Evolutionary conservation across 64 coral and sea anemone species (phyloP).

Genomic region (Platygyra sinensis): DNA sequence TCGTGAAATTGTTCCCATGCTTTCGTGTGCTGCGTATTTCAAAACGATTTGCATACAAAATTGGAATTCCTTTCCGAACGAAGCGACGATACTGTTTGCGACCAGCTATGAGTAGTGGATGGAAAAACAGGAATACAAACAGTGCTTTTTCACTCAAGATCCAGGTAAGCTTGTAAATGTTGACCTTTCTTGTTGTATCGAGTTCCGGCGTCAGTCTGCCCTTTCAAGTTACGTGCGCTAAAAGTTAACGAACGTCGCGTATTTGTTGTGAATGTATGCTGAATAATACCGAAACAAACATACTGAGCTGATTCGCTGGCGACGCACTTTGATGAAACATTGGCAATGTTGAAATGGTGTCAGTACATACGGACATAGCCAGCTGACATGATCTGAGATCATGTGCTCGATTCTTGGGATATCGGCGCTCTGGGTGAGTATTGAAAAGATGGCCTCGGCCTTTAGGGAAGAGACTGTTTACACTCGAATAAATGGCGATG

Average conservation of each 20-base stretch:
- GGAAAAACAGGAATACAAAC: not conserved
- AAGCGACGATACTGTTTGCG: not conserved
- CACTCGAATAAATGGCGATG: too few relatives aligned
- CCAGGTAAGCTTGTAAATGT: not conserved
- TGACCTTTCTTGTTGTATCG: not conserved
- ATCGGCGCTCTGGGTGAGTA: too few relatives aligned
- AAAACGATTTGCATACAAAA: conserved; percentile 8
- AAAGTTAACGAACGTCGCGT: not conserved
- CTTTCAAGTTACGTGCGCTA: not conserved
- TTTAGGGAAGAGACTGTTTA: too few relatives aligned
- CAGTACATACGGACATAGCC: not conserved
- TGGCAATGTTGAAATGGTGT: not conserved
- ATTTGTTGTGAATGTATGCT: not conserved
- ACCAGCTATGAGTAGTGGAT: not conserved
- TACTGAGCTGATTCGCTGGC: not conserved
- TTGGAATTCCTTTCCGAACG: not conserved
- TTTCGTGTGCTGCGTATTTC: not conserved
- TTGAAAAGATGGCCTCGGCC: too few relatives aligned
- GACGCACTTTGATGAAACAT: not conserved
- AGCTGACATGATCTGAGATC: too few relatives aligned
- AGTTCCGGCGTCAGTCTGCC: not conserved
- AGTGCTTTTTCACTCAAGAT: not conserved
- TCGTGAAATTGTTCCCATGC: conserved; percentile 4
- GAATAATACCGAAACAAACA: not conserved
- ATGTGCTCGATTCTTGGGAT: too few relatives aligned